phyloP scores from a whole-genome alignment of 2,888 invertebrate species.

The Melangyna quadrimaculata region DNA sequence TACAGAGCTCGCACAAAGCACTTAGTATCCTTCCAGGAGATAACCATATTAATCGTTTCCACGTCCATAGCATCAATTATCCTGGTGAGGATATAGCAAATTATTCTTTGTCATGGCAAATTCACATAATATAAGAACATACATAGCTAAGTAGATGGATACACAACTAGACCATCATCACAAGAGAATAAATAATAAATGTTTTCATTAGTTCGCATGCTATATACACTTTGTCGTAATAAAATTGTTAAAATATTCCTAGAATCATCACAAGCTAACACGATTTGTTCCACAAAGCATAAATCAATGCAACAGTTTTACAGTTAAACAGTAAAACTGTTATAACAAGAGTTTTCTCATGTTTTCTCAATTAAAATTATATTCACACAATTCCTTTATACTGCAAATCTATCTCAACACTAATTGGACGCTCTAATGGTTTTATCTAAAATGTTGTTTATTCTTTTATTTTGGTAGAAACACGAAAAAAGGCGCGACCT shows the following conservation, averaged over 20 bases:
- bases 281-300: background rate
- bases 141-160: background rate
- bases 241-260: background rate
- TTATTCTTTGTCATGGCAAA: conserved; percentile 20
- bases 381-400: background rate
- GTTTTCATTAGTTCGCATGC: conserved; percentile 30
- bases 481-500: conserved; percentile 81
- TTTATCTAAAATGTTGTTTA: background rate
- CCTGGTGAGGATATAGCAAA: conserved; percentile 26
- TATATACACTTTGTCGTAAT: background rate
- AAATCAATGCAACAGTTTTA: background rate
- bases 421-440: background rate
- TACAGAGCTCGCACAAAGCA: background rate
- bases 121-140: background rate
- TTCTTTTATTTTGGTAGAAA: conserved; percentile 76
- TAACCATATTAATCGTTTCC: conserved; percentile 51
- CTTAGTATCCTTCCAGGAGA: conserved; percentile 21
- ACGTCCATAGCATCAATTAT: conserved; percentile 42
- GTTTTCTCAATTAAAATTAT: background rate
- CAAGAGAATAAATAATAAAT: conserved; percentile 43
- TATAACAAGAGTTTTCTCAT: background rate
- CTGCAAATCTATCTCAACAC: background rate
- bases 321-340: background rate
- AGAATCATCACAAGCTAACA: background rate
- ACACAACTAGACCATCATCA: background rate